Percentiles rank a stretch among this genome's conserved stretches.
phyloP scores from a whole-genome alignment of 2,113 vertebrate genomes.

The Pleuronectes platessa region DNA sequence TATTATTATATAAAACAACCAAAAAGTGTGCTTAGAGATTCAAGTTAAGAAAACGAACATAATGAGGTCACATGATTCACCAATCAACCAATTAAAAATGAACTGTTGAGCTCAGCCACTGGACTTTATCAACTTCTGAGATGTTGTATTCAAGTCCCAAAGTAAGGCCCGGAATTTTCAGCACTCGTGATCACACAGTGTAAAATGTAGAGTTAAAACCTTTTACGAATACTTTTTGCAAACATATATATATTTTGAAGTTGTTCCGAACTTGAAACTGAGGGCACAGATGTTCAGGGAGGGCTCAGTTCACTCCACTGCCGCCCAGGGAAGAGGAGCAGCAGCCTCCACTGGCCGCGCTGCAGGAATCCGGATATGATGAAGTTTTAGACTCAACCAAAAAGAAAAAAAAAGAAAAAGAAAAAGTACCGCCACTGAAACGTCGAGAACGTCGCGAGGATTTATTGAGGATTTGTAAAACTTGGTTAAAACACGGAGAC shows the following conservation, averaged over 20 bases:
- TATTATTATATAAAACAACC: no score
- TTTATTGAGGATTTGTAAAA: neutral
- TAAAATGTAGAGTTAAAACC: neutral
- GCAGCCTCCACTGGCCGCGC: conserved; percentile 42
- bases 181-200: neutral
- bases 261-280: conserved; percentile 7
- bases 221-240: neutral
- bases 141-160: neutral
- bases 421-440: conserved; percentile 47
- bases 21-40: no score
- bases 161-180: neutral
- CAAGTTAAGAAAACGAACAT: no score
- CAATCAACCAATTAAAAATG: no score
- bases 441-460: conserved; percentile 36
- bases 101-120: no score
- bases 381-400: conserved; percentile 74
- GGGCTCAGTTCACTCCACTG: conserved; percentile 36
- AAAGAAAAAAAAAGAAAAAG: neutral
- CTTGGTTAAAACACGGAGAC: neutral
- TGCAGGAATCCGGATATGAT: conserved; percentile 90
- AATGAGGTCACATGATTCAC: no score
- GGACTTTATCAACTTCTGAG: neutral
- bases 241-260: neutral
- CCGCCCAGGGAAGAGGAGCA: conserved; percentile 51
- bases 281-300: conserved; percentile 40